A percentile compares a stretch with the other conserved stretches of the same genome.
Conservation (phyloP, 2,797 vertebrate species). For the Clamator glandarius region DNA sequence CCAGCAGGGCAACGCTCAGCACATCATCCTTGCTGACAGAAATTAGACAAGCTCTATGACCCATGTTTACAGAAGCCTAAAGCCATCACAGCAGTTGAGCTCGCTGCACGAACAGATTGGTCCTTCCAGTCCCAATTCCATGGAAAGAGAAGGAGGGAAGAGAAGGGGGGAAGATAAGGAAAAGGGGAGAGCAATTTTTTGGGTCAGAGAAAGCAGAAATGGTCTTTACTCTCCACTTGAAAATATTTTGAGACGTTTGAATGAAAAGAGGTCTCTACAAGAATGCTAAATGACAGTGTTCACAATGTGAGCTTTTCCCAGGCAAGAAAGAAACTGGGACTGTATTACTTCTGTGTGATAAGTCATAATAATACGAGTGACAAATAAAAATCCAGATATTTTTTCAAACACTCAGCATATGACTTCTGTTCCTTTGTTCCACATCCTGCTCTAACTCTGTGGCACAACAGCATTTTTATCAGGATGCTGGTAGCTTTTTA, state of each 20-base stretch:
- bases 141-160: fast-evolving
- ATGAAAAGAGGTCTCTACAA: fast-evolving
- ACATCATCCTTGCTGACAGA: background rate
- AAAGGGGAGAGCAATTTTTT: too few relatives aligned
- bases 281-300: fast-evolving
- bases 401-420: fast-evolving
- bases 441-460: background rate
- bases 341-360: background rate
- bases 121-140: background rate
- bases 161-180: too few relatives aligned
- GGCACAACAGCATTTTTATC: background rate
- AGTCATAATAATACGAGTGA: background rate
- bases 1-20: background rate
- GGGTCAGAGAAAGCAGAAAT: background rate
- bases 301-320: fast-evolving
- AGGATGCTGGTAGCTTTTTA: background rate
- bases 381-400: background rate
- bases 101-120: fast-evolving
- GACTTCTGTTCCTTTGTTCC: background rate
- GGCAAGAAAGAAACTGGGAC: background rate
- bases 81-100: background rate
- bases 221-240: background rate
- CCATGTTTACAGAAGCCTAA: background rate
- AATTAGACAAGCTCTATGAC: background rate
- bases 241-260: background rate